phyloP scores from a whole-genome alignment of 2,113 vertebrate genomes.

The Acanthisitta chloris region DNA sequence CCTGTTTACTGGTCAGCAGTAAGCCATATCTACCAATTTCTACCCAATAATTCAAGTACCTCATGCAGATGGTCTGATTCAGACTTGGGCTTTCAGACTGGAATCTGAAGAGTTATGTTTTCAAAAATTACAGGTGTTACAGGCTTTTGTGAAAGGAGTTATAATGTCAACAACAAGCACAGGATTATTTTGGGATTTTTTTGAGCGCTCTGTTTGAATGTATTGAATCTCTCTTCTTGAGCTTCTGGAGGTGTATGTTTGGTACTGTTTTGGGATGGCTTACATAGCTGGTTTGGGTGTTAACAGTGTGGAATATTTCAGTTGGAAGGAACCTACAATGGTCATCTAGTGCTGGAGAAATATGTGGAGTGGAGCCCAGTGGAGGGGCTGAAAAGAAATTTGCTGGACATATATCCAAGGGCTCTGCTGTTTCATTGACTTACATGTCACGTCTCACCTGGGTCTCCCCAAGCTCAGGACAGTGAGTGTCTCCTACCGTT shows the following conservation, averaged over 20 bases:
- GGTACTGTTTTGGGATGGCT: not conserved
- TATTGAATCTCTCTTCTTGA: not conserved
- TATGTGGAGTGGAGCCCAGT: not conserved
- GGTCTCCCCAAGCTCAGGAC: not conserved
- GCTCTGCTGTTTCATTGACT: not conserved
- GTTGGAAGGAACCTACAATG: rapidly evolving
- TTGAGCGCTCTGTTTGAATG: not conserved
- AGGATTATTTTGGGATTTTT: not conserved
- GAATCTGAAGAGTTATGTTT: not conserved
- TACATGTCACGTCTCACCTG: not conserved
- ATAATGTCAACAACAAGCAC: not conserved
- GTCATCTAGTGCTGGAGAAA: not conserved
- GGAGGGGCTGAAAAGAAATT: not conserved
- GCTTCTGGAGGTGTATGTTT: not conserved
- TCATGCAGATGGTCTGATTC: not conserved
- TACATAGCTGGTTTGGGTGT: not conserved
- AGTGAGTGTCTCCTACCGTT: not conserved
- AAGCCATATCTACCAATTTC: not conserved
- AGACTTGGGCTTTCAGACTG: not conserved
- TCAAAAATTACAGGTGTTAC: rapidly evolving
- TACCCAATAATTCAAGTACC: not conserved
- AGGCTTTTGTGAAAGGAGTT: not conserved
- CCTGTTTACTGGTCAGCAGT: not conserved
- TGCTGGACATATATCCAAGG: rapidly evolving
- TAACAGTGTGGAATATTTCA: not conserved